Evolutionary conservation across 2,113 vertebrate species (phyloP).

Genomic region (Polypterus bichir): DNA sequence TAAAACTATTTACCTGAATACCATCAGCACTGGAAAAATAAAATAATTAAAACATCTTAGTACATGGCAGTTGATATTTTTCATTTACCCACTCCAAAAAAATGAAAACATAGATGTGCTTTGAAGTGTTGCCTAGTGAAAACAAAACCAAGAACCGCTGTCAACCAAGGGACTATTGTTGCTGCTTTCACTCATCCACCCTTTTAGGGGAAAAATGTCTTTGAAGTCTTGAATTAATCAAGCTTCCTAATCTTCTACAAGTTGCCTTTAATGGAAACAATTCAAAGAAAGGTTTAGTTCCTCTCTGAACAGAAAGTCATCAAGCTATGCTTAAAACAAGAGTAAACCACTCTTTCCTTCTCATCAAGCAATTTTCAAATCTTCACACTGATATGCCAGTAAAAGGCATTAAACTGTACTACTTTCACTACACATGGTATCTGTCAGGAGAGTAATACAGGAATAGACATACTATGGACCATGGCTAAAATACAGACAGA

Average conservation of each 20-base stretch:
- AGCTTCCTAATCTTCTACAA: constrained; percentile 50
- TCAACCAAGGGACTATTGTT: constrained; percentile 30
- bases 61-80: too few relatives aligned
- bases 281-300: constrained; percentile 29
- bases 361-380: constrained; percentile 32
- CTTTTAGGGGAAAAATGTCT: constrained; percentile 33
- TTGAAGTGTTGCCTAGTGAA: constrained; percentile 29
- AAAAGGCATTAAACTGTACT: constrained; percentile 21
- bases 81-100: too few relatives aligned
- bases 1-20: too few relatives aligned
- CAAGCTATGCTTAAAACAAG: too few relatives aligned
- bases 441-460: too few relatives aligned
- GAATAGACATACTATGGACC: too few relatives aligned
- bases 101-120: constrained; percentile 18
- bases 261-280: constrained; percentile 13
- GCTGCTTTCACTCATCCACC: constrained; percentile 33
- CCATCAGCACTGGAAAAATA: too few relatives aligned
- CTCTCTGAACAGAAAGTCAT: constrained; percentile 7
- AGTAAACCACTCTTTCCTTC: constrained; percentile 36
- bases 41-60: too few relatives aligned
- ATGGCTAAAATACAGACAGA: too few relatives aligned
- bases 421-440: too few relatives aligned
- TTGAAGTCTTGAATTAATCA: constrained; percentile 46
- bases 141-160: constrained; percentile 26
- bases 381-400: constrained; percentile 39